Percentiles rank a stretch among this genome's conserved stretches.
These are phyloP conservation scores for Malurus alboscapulatus DNA, from an alignment of 2,113 vertebrate genomes.

Conservation along the genomic window DNA sequence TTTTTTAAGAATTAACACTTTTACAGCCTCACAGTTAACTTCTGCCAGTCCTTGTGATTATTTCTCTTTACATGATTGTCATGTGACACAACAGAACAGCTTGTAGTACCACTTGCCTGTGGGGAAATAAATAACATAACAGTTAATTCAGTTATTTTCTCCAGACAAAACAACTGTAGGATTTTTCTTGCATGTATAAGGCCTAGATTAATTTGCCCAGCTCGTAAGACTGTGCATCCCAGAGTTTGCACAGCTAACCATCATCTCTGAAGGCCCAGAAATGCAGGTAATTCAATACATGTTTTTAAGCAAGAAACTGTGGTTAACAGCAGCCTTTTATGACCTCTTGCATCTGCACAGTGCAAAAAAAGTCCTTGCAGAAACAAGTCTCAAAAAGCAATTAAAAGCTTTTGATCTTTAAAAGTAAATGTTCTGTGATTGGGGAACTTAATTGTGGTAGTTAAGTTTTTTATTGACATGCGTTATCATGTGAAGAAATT, in stretches of 20 bases:
- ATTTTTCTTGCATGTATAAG: not conserved
- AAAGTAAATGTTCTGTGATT: not conserved
- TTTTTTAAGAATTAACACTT: not conserved
- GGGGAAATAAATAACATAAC: not conserved
- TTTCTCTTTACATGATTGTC: not conserved
- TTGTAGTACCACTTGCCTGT: not conserved
- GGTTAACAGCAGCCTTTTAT: not conserved
- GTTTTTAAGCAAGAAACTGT: not conserved
- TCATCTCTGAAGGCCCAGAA: not conserved
- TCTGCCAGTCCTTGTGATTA: not conserved
- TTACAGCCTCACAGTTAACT: not conserved
- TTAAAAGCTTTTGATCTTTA: not conserved
- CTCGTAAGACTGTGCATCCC: not conserved
- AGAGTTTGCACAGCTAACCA: not conserved
- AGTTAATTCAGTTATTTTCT: not conserved
- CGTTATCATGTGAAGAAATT: not conserved
- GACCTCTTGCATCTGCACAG: not conserved
- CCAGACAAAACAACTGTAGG: not conserved
- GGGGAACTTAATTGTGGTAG: not conserved
- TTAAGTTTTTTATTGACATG: not conserved
- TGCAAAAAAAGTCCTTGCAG: not conserved
- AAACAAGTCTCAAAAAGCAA: not conserved
- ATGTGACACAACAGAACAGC: not conserved
- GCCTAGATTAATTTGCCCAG: not conserved
- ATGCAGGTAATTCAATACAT: not conserved